Evolutionary conservation across 2,888 invertebrate species (phyloP).

Genomic region (Frankliniella intonsa): DNA sequence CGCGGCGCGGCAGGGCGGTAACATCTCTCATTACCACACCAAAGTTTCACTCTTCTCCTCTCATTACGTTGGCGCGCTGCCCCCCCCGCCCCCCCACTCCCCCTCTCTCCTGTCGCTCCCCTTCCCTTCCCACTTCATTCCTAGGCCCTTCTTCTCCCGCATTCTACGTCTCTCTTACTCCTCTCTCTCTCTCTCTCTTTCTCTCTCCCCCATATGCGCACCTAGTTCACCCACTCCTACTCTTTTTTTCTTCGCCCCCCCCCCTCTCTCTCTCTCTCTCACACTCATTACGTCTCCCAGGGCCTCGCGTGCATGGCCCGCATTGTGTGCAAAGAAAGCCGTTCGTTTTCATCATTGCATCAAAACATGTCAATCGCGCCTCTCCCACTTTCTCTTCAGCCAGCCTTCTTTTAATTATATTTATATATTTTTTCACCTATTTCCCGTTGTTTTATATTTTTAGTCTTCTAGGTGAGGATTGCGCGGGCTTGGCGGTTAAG

Average conservation of each 20-base stretch:
- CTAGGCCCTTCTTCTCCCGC: too few species aligned
- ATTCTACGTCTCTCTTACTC: too few species aligned
- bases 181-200: too few species aligned
- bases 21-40: slow-evolving; percentile 3
- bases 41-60: slow-evolving; percentile 13
- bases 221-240: too few species aligned
- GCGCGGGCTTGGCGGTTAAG: too few species aligned
- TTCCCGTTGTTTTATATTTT: neutral
- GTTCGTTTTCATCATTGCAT: slow-evolving; percentile 16
- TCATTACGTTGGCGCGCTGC: too few species aligned
- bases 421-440: neutral
- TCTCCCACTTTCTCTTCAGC: neutral
- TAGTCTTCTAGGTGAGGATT: too few species aligned
- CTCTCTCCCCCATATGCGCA: too few species aligned
- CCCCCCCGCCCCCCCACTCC: too few species aligned
- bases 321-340: slow-evolving; percentile 25
- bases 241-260: too few species aligned
- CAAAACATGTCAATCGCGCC: slow-evolving; percentile 15
- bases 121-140: too few species aligned
- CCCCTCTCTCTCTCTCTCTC: neutral
- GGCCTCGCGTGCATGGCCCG: slow-evolving; percentile 17
- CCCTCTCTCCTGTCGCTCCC: too few species aligned
- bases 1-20: neutral
- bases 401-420: neutral
- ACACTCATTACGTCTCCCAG: slow-evolving; percentile 8